Evolutionary conservation across 2,888 invertebrate genomes (phyloP), one percentile per base, ranked within the genome.

Genomic region (Xanthostigma xanthostigma): DNA sequence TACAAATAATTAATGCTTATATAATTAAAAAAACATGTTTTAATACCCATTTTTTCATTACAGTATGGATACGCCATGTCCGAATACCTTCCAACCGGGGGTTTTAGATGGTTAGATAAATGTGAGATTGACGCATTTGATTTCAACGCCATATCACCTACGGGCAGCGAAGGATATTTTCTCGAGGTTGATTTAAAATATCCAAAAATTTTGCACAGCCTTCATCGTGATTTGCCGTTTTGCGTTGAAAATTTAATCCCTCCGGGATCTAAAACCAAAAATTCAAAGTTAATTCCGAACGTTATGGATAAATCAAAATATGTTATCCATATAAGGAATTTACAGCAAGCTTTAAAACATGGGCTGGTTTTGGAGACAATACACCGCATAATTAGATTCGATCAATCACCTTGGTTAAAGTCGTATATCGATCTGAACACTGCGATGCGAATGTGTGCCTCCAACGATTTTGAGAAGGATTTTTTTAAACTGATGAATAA

Each of bases 141-240:
- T 36, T 35, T 50, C 36, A 43, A 17, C 11, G 33, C 46, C 9
- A 34, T 45, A 27, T 36, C 47, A 34, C 51, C 55, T 14, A 51
- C 56, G 45, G 45, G 45, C 37, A 55, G 57, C 40, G 51, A 45
- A n/a, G 64, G 62, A 0, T 65, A 62, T 50, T 59, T 68, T 35
- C 53, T 68, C 3, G 64, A 69, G 52, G 66, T 69, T 5, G 67
- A 70, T 51, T 49, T 70, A 33, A 56, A 62, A 36, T 68, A 70
- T 55, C 65, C 66, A 4, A 14, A 55, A 12, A 47, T 57, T 12
- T 49, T 65, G 35, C 66, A 68, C 49, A 57, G 61, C 41, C 9
- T 40, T 8, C 67, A 62, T 48, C 55, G n/a, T n/a, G n/a, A n/a
- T n/a, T n/a, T n/a, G n/a, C n/a, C n/a, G n/a, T n/a, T n/a, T n/a